Conservation (phyloP, 2,888 invertebrate genomes). For the Lymantria dispar region DNA sequence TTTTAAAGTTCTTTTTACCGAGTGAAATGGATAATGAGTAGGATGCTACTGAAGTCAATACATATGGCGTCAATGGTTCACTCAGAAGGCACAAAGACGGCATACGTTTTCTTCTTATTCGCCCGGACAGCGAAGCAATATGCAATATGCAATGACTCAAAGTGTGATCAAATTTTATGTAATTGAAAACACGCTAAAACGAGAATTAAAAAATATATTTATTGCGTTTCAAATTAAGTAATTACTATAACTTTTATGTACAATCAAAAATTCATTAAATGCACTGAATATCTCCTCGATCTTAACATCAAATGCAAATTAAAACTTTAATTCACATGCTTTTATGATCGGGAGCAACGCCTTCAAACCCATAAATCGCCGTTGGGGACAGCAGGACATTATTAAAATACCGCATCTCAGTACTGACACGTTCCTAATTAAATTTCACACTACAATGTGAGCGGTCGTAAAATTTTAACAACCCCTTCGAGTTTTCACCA, state of each 20-base stretch:
- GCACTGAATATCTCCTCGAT: constrained; percentile 11
- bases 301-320: constrained; percentile 44
- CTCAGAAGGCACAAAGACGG: no score
- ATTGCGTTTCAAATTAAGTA: no score
- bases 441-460: constrained; percentile 67
- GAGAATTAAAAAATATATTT: no score
- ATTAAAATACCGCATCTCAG: constrained; percentile 71
- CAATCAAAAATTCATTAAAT: constrained; percentile 2
- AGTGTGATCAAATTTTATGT: no score
- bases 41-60: no score
- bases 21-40: no score
- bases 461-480: constrained; percentile 66
- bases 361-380: constrained; percentile 59
- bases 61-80: no score
- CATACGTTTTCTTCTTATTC: no score
- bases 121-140: no score
- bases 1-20: no score
- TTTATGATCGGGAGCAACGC: constrained; percentile 50
- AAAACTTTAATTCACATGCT: constrained; percentile 54
- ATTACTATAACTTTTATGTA: constrained; percentile 1
- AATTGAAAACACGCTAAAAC: no score
- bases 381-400: constrained; percentile 57
- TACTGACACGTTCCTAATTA: constrained; percentile 68
- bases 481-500: constrained; percentile 63
- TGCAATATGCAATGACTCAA: no score